phyloP scores from a whole-genome alignment of 1,140 invertebrate species.

The Lasioglossum baleicum region DNA sequence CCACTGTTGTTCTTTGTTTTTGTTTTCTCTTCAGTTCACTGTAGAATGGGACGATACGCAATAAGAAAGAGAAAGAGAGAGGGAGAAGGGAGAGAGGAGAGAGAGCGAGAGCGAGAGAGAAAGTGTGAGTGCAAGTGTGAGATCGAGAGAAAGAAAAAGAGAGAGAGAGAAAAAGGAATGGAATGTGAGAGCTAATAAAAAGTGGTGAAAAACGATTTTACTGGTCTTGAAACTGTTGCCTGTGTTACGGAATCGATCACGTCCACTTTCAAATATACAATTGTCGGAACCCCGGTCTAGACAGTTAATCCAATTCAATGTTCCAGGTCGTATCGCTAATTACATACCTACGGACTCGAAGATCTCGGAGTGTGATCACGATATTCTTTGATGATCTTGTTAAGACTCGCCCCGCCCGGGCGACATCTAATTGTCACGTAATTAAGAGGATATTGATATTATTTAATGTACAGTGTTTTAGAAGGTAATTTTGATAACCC shows the following conservation, averaged over 20 bases:
- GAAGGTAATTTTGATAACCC: constrained; percentile 3
- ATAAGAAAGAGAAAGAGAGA: constrained; percentile 16
- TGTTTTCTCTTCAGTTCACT: background rate
- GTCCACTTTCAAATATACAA: background rate
- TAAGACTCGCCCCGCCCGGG: background rate
- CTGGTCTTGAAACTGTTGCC: constrained; percentile 25
- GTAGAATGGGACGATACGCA: constrained; percentile 29
- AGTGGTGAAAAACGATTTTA: constrained; percentile 19
- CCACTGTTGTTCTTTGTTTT: background rate
- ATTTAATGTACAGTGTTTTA: background rate
- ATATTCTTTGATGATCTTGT: background rate
- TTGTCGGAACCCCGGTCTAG: too few relatives aligned
- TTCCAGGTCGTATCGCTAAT: background rate
- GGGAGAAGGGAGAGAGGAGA: background rate
- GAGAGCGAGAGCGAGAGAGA: background rate
- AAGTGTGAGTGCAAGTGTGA: constrained; percentile 26
- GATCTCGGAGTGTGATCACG: background rate
- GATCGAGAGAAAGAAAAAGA: background rate
- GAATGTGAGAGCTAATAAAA: constrained; percentile 48
- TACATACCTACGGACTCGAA: background rate
- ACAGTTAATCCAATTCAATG: too few relatives aligned
- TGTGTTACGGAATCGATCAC: background rate
- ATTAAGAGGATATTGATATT: background rate
- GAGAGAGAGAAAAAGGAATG: constrained; percentile 12
- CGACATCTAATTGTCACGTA: background rate